These are phyloP conservation scores for Peromyscus nudipes DNA, from an alignment of 2,797 vertebrate genomes.

Conservation along the genomic window DNA sequence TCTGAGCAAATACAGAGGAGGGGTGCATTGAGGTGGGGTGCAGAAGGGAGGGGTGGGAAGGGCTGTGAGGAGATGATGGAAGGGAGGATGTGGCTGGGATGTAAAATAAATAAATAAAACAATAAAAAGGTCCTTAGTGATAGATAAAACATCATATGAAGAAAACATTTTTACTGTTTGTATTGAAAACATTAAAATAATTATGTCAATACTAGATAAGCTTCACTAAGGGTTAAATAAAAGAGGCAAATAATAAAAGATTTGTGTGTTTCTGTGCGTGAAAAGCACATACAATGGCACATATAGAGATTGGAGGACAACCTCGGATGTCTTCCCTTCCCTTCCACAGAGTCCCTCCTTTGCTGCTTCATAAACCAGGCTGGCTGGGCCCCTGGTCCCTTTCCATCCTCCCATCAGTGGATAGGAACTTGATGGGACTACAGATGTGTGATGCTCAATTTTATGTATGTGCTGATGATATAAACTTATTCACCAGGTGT, in stretches of 20 bases:
- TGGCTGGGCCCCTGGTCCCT: neutral
- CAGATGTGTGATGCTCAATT: neutral
- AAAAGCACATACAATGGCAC: too few species aligned
- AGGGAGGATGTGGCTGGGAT: too few species aligned
- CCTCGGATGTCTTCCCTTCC: neutral
- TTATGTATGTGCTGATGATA: neutral
- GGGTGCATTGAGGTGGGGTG: too few species aligned
- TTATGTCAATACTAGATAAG: neutral
- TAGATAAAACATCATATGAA: neutral
- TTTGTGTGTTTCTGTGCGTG: neutral
- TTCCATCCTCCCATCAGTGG: neutral
- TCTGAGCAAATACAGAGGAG: too few species aligned
- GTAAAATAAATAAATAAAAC: too few species aligned
- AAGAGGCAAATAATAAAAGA: neutral
- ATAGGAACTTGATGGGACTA: neutral
- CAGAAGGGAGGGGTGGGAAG: too few species aligned
- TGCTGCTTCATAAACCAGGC: neutral
- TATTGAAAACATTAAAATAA: neutral
- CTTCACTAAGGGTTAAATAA: neutral
- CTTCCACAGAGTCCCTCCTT: neutral
- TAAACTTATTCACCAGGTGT: neutral
- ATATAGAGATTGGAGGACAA: neutral
- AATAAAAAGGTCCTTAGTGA: neutral
- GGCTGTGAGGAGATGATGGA: too few species aligned
- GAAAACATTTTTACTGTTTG: neutral